These are phyloP conservation scores for Agrotis puta DNA, from an alignment of 2,888 invertebrate genomes.

Conservation along the genomic window DNA sequence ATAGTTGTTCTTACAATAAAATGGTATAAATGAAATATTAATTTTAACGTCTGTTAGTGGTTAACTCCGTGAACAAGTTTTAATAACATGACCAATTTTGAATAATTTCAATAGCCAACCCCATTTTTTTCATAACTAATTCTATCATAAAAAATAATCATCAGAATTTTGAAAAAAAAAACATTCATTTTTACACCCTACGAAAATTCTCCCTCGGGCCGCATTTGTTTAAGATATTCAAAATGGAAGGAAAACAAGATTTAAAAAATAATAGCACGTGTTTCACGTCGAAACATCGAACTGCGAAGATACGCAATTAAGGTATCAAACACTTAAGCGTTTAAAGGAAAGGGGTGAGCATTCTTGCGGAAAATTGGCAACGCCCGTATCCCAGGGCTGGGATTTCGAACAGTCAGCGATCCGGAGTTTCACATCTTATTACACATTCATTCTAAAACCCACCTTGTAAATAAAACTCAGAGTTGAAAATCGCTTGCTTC, in stretches of 20 bases:
- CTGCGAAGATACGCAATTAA: conserved; percentile 70
- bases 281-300: conserved; percentile 56
- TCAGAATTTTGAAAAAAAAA: not conserved
- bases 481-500: conserved; percentile 32
- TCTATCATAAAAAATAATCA: not conserved
- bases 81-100: too few species aligned
- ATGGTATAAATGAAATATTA: too few species aligned
- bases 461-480: conserved; percentile 24
- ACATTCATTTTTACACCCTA: not conserved
- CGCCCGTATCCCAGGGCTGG: conserved; percentile 60
- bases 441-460: conserved; percentile 34
- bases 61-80: too few species aligned
- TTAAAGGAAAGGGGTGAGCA: conserved; percentile 70
- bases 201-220: not conserved
- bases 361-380: conserved; percentile 76
- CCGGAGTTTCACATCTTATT: conserved; percentile 30
- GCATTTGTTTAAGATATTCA: conserved; percentile 28
- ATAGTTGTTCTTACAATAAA: too few species aligned
- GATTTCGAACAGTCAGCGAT: conserved; percentile 68
- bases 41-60: too few species aligned
- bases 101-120: too few species aligned
- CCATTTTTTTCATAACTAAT: too few species aligned
- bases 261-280: conserved; percentile 55
- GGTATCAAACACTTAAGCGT: conserved; percentile 75
- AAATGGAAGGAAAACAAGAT: conserved; percentile 17